Conservation (phyloP, 2,797 vertebrate genomes). For the Dallia pectoralis region DNA sequence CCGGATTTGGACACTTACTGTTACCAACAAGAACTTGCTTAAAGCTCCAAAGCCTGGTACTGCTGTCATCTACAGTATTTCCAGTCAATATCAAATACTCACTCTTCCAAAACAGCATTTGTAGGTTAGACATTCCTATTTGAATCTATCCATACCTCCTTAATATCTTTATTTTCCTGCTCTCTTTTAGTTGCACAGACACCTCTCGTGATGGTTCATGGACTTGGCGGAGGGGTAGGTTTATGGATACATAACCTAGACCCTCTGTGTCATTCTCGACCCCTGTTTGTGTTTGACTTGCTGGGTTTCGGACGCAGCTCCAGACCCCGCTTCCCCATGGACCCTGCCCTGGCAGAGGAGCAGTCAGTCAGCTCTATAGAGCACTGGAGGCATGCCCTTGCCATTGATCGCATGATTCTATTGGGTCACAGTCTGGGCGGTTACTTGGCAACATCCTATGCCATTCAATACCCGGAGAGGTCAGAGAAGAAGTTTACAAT, state of each 20-base stretch:
- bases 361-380: conserved; percentile 74
- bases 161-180: not conserved
- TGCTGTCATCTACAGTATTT: too few species aligned
- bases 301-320: conserved; percentile 90
- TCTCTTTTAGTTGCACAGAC: conserved; percentile 38
- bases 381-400: conserved; percentile 78
- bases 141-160: not conserved
- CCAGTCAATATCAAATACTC: not conserved
- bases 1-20: conserved; percentile 69
- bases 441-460: conserved; percentile 82
- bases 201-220: conserved; percentile 74
- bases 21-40: conserved; percentile 35
- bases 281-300: conserved; percentile 83
- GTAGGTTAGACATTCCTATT: not conserved
- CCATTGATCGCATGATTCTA: conserved; percentile 82
- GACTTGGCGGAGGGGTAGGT: conserved; percentile 85
- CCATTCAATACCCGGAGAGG: conserved; percentile 76
- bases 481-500: not conserved
- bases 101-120: not conserved
- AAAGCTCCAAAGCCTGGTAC: not conserved
- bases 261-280: conserved; percentile 69
- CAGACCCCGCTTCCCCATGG: conserved; percentile 79
- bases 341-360: conserved; percentile 80
- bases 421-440: conserved; percentile 84
- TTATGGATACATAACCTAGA: conserved; percentile 91